These are phyloP conservation scores for Alviniconcha strummeri DNA, from an alignment of 2,888 invertebrate species.

Conservation along the genomic window DNA sequence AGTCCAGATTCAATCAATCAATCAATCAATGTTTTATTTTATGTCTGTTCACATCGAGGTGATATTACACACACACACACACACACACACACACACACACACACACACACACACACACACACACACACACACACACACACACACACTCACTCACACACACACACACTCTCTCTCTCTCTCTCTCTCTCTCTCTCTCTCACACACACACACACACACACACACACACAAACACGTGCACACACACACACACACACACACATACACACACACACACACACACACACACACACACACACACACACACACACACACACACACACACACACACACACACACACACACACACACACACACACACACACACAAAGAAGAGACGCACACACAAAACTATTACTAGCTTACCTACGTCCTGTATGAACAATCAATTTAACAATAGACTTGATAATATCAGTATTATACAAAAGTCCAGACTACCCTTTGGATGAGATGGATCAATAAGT, in stretches of 20 bases:
- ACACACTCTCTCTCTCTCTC: slow-evolving; percentile 3
- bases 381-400: background rate
- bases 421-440: too few species aligned
- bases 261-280: background rate
- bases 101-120: background rate
- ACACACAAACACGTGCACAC: background rate
- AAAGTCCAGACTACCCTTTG: background rate
- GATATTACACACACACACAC: background rate
- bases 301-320: slow-evolving; percentile 3
- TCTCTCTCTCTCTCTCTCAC: slow-evolving; percentile 8
- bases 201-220: slow-evolving; percentile 11
- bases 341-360: slow-evolving; percentile 4
- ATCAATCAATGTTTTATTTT: too few species aligned
- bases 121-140: slow-evolving; percentile 2
- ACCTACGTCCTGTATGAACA: background rate
- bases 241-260: background rate
- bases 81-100: slow-evolving; percentile 11
- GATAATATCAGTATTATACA: background rate
- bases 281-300: slow-evolving; percentile 11
- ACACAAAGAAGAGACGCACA: background rate
- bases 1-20: too few species aligned
- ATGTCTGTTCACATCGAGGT: too few species aligned
- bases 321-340: background rate
- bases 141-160: background rate
- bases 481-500: too few species aligned